Evolutionary conservation across 2,888 invertebrate genomes (phyloP).

Genomic region (Nematopogon swammerdamellus): DNA sequence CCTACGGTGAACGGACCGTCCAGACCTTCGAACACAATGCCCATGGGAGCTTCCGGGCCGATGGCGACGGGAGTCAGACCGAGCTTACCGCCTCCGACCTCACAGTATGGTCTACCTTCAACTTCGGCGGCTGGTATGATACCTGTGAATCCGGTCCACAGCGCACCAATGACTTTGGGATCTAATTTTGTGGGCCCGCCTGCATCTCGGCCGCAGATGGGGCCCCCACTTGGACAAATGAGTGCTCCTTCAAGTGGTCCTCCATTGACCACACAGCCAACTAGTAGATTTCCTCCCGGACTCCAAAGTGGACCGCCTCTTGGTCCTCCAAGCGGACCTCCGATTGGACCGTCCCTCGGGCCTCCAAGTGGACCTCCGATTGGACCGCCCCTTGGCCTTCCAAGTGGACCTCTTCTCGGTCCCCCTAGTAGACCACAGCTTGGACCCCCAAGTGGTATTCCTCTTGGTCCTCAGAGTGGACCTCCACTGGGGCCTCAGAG

Average conservation of each 20-base stretch:
- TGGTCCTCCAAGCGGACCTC: slow-evolving; percentile 4
- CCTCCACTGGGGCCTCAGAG: too few species aligned
- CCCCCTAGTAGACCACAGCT: not conserved
- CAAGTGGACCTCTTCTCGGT: not conserved
- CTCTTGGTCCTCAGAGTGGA: not conserved
- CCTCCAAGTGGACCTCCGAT: slow-evolving; percentile 10
- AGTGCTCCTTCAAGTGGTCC: not conserved
- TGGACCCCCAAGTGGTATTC: not conserved
- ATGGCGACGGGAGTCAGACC: not conserved
- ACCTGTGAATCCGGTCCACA: slow-evolving; percentile 1
- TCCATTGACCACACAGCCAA: slow-evolving; percentile 1
- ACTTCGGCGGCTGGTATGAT: not conserved
- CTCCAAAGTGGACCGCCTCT: slow-evolving; percentile 1
- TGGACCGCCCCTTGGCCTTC: not conserved
- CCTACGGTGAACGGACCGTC: slow-evolving; percentile 34
- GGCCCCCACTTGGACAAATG: slow-evolving; percentile 13
- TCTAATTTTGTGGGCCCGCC: slow-evolving; percentile 2
- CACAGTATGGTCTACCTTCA: slow-evolving; percentile 2
- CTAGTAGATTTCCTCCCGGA: slow-evolving; percentile 3
- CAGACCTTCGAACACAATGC: not conserved
- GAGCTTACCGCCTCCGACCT: not conserved
- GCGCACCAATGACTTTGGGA: slow-evolving; percentile 5
- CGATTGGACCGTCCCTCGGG: slow-evolving; percentile 9
- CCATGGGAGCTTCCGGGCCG: slow-evolving; percentile 1
- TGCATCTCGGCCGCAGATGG: slow-evolving; percentile 10